Evolutionary conservation across 2,797 vertebrate genomes (phyloP), one percentile per base, ranked within the genome.

Genomic region (Enteromius viviparus): DNA sequence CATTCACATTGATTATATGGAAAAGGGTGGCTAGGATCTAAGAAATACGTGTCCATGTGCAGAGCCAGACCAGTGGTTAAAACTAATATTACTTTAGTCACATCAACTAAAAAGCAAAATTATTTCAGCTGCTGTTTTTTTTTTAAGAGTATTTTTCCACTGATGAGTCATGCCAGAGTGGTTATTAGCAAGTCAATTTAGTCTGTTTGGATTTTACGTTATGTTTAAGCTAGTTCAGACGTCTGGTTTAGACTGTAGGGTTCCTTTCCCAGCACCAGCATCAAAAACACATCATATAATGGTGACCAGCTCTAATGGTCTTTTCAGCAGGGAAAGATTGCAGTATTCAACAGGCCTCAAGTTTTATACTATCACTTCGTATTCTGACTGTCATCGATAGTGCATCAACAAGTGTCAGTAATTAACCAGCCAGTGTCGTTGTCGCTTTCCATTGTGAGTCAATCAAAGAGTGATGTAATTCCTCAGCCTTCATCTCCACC

Each of bases 401-500:
- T 45, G 34, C 8, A 21, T 77, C 53, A 58, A 79, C n/a, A 80
- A 65, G 47, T 74, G 76, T 72, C 65, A 37, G 60, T 45, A 74
- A 51, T 51, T 74, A 74, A 74, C 60, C 78, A 78, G 29, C 26
- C 37, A 75, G 42, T 64, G 42, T 55, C 40, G 17, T 34, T 34
- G 34, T 64, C 40, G 29, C 62, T 42, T 64, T 55, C 72, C 32
- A 37, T 84, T 42, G 60, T 82, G 72, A 80, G 74, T 26, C 19
- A 23, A 40, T 60, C 40, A 51, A 80, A 80, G 58, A 79, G n/a
- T 75, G 65, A 82, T 51, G 75, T 77, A 40, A 70, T 84, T 79
- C 32, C 37, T 77, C 74, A 71, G 86, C 76, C 86, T 29, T 84
- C 26, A 15, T 78, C 77, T 74, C 68, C 8, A 51, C 49, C 85